Percentiles rank a stretch among this genome's conserved stretches.
Evolutionary conservation across 1,140 invertebrate species (phyloP).

Genomic region (Zaprionus gabonicus): DNA sequence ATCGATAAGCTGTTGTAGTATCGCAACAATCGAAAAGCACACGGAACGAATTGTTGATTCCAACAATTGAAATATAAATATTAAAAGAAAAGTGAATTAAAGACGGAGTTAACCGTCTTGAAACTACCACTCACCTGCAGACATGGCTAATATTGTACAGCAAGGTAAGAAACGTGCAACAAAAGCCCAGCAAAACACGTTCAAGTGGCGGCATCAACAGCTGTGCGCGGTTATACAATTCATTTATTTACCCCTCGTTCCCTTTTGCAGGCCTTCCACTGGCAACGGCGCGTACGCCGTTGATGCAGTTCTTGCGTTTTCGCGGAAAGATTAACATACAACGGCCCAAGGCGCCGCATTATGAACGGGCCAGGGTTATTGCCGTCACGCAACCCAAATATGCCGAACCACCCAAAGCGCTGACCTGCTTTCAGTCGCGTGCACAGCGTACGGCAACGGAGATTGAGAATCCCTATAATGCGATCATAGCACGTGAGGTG

Average conservation of each 20-base stretch:
- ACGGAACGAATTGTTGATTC: constrained; percentile 12
- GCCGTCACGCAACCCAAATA: constrained; percentile 87
- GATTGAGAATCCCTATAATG: constrained; percentile 88
- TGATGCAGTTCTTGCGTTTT: constrained; percentile 87
- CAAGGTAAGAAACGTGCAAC: constrained; percentile 15
- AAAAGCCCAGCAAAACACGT: background rate
- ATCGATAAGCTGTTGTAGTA: background rate
- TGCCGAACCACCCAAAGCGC: constrained; percentile 41
- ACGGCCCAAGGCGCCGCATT: constrained; percentile 88
- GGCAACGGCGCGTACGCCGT: constrained; percentile 81
- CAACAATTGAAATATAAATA: constrained; percentile 7
- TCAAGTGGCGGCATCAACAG: background rate
- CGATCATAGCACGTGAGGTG: constrained; percentile 89
- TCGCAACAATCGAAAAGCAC: constrained; percentile 16
- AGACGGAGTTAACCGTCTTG: background rate
- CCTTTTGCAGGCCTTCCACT: constrained; percentile 55
- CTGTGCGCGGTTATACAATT: constrained; percentile 48
- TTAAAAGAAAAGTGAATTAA: constrained; percentile 15
- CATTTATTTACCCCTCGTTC: constrained; percentile 21
- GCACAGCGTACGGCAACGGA: constrained; percentile 51
- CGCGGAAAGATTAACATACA: constrained; percentile 91
- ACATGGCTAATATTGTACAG: constrained; percentile 40
- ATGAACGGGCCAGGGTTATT: constrained; percentile 87
- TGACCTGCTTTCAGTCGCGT: constrained; percentile 63
- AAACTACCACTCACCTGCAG: background rate